phyloP scores from a whole-genome alignment of 2,888 invertebrate species.

The Apamea sordens region DNA sequence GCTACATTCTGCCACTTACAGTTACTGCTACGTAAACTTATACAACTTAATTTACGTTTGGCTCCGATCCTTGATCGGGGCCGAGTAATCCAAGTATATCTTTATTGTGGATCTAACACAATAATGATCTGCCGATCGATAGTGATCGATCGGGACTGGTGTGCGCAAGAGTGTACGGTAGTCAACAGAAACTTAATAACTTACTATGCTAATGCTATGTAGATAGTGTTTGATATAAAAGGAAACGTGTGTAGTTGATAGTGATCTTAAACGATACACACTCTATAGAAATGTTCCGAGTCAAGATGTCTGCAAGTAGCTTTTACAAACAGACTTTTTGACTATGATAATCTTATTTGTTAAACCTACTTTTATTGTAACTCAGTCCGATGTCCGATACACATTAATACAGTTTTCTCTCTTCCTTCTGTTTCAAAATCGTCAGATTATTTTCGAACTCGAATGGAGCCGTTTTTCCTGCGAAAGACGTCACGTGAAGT shows the following conservation, averaged over 20 bases:
- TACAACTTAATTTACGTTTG: conserved; percentile 48
- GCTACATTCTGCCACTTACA: conserved; percentile 30
- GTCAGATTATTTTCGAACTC: neutral
- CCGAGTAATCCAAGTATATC: conserved; percentile 51
- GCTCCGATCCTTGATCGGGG: conserved; percentile 49
- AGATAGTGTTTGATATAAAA: neutral
- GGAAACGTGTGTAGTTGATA: neutral
- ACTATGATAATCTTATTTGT: neutral
- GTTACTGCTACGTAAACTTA: conserved; percentile 30
- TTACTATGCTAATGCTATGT: neutral
- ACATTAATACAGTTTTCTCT: too few relatives aligned
- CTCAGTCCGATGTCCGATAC: neutral
- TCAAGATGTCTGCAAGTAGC: neutral
- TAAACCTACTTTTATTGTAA: neutral
- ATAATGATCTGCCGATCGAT: conserved; percentile 59
- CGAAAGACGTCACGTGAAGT: neutral
- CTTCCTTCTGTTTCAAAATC: neutral
- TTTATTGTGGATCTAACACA: conserved; percentile 67
- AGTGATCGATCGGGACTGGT: conserved; percentile 52
- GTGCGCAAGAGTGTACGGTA: conserved; percentile 8
- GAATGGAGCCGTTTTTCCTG: neutral
- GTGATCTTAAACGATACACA: neutral
- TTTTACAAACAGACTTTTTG: neutral
- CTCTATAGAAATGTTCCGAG: neutral
- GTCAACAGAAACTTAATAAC: neutral